Evolutionary conservation across 2,113 vertebrate species (phyloP).

Genomic region (Phainopepla nitens): DNA sequence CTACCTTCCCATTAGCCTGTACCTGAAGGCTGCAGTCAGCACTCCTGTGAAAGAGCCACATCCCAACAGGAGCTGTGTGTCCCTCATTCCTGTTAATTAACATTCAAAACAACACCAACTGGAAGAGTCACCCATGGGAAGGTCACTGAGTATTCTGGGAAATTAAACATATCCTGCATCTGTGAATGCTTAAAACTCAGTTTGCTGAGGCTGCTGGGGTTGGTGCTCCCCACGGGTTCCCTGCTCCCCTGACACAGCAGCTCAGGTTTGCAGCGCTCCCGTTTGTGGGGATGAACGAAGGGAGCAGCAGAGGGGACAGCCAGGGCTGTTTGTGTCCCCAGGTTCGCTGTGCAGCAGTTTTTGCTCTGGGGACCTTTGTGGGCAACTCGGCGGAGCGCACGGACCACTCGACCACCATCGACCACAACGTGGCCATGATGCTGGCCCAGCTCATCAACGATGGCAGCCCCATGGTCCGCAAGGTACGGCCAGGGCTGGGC

Average conservation of each 20-base stretch:
- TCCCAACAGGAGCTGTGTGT: background rate
- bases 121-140: constrained; percentile 13
- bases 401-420: constrained; percentile 97
- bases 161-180: background rate
- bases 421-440: constrained; percentile 99
- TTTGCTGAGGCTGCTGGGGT: background rate
- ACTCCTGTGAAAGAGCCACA: background rate
- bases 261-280: background rate
- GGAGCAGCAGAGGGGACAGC: background rate
- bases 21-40: background rate
- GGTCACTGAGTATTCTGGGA: background rate
- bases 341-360: constrained; percentile 94
- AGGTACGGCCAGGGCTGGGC: constrained; percentile 69
- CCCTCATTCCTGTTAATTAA: background rate
- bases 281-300: accelerated
- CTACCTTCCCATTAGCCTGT: background rate
- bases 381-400: constrained; percentile 94
- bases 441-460: constrained; percentile 95
- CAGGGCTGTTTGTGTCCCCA: constrained; percentile 8
- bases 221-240: background rate
- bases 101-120: background rate
- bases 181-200: background rate
- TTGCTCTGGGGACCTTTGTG: constrained; percentile 93
- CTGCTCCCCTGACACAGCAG: background rate
- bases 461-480: constrained; percentile 92